Conservation (phyloP, 2,888 invertebrate genomes). For the Mellilla xanthometata region DNA sequence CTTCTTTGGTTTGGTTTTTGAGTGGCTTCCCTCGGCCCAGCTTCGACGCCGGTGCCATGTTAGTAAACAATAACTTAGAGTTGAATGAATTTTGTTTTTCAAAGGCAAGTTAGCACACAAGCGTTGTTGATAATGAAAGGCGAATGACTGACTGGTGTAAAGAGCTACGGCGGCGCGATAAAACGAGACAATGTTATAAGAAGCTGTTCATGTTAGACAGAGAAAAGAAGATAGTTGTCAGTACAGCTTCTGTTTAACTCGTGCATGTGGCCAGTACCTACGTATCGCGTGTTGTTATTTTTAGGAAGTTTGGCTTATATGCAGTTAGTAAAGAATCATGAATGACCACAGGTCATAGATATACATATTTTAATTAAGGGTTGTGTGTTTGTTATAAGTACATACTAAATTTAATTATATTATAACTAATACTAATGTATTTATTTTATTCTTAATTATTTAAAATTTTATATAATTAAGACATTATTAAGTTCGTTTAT, state of each 20-base stretch:
- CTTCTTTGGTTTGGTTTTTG: slow-evolving; percentile 43
- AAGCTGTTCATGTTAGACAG: slow-evolving; percentile 18
- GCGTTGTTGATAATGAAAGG: slow-evolving; percentile 41
- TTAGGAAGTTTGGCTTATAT: slow-evolving; percentile 23
- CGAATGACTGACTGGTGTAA: slow-evolving; percentile 44
- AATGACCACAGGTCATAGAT: not conserved
- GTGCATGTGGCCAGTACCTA: slow-evolving; percentile 23
- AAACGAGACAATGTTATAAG: slow-evolving; percentile 26
- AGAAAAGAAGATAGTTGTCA: slow-evolving; percentile 20
- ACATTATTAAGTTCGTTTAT: too few relatives aligned
- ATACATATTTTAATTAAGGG: too few relatives aligned
- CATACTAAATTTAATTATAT: too few relatives aligned
- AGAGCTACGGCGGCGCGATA: slow-evolving; percentile 18
- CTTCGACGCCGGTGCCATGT: slow-evolving; percentile 41
- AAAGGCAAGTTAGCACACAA: slow-evolving; percentile 38
- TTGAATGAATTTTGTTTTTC: slow-evolving; percentile 25
- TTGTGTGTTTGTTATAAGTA: too few relatives aligned
- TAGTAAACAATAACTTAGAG: slow-evolving; percentile 31
- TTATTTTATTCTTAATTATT: too few relatives aligned
- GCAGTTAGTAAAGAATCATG: not conserved
- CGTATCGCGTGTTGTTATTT: slow-evolving; percentile 20
- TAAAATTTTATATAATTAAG: too few relatives aligned
- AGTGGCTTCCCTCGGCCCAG: slow-evolving; percentile 41
- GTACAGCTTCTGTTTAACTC: slow-evolving; percentile 2
- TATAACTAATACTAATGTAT: too few relatives aligned